Conservation (phyloP, 53 echinoderm and acorn worm species). For the Glandiceps talaboti region DNA sequence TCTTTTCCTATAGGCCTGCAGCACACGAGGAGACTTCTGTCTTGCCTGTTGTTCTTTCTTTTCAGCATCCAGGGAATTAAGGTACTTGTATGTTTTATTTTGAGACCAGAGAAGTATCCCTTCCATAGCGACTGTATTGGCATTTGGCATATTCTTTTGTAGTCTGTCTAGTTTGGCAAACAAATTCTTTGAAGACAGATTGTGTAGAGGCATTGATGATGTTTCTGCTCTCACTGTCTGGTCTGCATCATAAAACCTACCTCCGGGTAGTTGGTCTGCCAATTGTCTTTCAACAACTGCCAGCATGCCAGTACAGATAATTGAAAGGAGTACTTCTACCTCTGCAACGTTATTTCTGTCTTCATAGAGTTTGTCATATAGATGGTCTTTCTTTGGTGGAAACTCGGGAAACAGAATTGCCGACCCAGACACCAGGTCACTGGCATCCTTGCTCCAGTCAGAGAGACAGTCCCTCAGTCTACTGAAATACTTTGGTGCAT, state of each 20-base stretch:
- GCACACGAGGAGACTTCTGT: constrained; percentile 5
- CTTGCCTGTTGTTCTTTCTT: constrained; percentile 12
- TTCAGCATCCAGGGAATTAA: constrained; percentile 17
- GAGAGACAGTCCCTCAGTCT: background rate
- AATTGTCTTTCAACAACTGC: constrained; percentile 21
- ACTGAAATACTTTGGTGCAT: background rate
- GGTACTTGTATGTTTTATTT: constrained; percentile 20
- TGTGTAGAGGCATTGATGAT: constrained; percentile 21
- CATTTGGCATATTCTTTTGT: constrained; percentile 37
- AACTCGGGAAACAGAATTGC: constrained; percentile 18
- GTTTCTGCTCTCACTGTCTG: constrained; percentile 18
- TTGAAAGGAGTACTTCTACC: constrained; percentile 2
- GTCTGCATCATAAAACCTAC: constrained; percentile 23
- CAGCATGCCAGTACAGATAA: constrained; percentile 4
- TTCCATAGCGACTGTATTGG: constrained; percentile 22
- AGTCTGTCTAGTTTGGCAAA: constrained; percentile 28
- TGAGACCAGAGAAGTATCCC: constrained; percentile 26
- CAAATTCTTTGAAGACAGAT: constrained; percentile 23
- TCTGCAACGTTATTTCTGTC: background rate
- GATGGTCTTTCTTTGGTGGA: constrained; percentile 10
- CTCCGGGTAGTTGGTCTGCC: constrained; percentile 32
- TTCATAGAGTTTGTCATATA: constrained; percentile 3
- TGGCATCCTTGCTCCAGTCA: constrained; percentile 14
- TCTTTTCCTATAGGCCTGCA: constrained; percentile 9
- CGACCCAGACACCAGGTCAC: constrained; percentile 5